A percentile compares a stretch with the other conserved stretches of the same genome.
Conservation (phyloP, 1,140 invertebrate genomes). For the Belonocnema kinseyi region DNA sequence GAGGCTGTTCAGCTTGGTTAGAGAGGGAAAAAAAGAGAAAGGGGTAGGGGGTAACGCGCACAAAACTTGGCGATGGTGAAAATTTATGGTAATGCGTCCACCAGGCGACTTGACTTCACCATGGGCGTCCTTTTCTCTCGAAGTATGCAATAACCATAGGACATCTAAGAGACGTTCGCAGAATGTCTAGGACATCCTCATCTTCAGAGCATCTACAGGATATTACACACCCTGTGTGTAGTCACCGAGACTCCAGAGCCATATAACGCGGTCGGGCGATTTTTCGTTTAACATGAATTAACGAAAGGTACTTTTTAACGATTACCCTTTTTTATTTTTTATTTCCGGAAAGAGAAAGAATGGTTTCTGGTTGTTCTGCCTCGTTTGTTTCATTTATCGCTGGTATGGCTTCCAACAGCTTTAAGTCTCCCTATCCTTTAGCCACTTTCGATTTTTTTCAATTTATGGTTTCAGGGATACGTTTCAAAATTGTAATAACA, state of each 20-base stretch:
- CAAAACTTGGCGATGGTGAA: constrained; percentile 24
- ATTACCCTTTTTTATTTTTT: constrained; percentile 6
- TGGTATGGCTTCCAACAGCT: background rate
- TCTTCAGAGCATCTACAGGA: background rate
- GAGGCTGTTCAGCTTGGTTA: background rate
- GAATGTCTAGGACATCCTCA: constrained; percentile 19
- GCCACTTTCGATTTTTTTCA: background rate
- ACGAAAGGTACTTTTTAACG: constrained; percentile 22
- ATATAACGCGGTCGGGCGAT: constrained; percentile 25
- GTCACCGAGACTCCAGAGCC: background rate
- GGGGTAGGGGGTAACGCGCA: background rate
- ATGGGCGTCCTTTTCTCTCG: constrained; percentile 3
- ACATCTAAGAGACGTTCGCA: constrained; percentile 17
- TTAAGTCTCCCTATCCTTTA: background rate
- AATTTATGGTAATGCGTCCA: constrained; percentile 28
- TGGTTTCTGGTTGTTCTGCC: background rate
- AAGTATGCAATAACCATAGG: constrained; percentile 25
- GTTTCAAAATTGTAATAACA: too few species aligned
- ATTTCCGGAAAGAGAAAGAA: background rate
- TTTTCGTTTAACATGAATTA: constrained; percentile 32
- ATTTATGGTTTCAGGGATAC: too few species aligned
- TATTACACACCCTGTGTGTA: constrained; percentile 7
- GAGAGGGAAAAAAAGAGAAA: constrained; percentile 27
- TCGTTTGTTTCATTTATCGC: constrained; percentile 20
- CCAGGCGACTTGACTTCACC: background rate